A percentile compares a stretch with the other conserved stretches of the same genome.
Evolutionary conservation across 2,888 invertebrate species (phyloP).

Genomic region (Hermaeophaga mercurialis): DNA sequence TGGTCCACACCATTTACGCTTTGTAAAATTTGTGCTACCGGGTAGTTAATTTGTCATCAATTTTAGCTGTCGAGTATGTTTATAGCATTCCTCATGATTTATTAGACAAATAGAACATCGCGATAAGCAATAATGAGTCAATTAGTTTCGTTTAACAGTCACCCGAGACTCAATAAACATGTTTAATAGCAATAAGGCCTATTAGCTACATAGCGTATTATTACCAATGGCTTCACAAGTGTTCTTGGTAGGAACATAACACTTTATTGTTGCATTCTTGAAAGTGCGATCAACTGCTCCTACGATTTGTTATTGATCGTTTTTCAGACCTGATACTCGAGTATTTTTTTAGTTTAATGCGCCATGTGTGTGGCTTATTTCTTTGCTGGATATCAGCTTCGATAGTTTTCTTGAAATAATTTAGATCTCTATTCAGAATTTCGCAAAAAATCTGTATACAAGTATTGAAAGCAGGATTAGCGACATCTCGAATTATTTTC

Average conservation of each 20-base stretch:
- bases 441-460: no score
- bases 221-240: conserved; percentile 7
- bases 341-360: not conserved
- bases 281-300: not conserved
- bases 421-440: no score
- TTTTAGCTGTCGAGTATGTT: no score
- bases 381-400: no score
- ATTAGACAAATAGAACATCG: conserved; percentile 22
- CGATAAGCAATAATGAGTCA: conserved; percentile 19
- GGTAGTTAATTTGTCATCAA: no score
- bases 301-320: not conserved
- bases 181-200: conserved; percentile 23
- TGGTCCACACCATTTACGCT: no score
- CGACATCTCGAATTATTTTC: no score
- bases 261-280: conserved; percentile 9
- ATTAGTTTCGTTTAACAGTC: conserved; percentile 24
- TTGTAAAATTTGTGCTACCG: not conserved
- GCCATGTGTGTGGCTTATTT: not conserved
- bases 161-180: conserved; percentile 21
- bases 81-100: conserved; percentile 3
- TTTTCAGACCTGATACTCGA: not conserved
- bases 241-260: conserved; percentile 4
- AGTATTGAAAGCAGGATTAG: no score
- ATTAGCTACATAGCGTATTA: conserved; percentile 13
- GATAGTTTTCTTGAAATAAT: no score